phyloP scores from a whole-genome alignment of 2,888 invertebrate genomes.

The Xylota segnis region DNA sequence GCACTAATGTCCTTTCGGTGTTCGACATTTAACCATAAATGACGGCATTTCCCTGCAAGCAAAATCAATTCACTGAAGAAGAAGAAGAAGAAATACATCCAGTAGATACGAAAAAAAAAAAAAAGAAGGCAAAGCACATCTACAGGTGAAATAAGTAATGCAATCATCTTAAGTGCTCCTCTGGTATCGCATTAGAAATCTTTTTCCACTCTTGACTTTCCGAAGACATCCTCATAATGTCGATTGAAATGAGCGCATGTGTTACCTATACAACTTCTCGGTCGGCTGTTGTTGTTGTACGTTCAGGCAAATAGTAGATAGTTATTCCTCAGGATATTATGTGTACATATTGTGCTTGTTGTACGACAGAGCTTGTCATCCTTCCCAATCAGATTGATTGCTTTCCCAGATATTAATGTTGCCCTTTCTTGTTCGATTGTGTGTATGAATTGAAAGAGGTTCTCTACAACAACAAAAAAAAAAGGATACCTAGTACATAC shows the following conservation, averaged over 20 bases:
- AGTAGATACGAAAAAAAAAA: too few species aligned
- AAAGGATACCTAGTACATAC: too few species aligned
- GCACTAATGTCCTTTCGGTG: slow-evolving; percentile 35
- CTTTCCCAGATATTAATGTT: slow-evolving; percentile 45
- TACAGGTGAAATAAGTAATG: slow-evolving; percentile 67
- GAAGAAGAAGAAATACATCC: too few species aligned
- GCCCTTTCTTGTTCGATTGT: slow-evolving; percentile 32
- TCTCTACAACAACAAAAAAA: too few species aligned
- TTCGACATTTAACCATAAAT: slow-evolving; percentile 49
- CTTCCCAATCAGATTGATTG: slow-evolving; percentile 36
- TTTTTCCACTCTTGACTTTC: slow-evolving; percentile 34
- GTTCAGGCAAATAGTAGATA: slow-evolving; percentile 34
- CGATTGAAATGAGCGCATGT: slow-evolving; percentile 13
- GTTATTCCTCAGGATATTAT: slow-evolving; percentile 8
- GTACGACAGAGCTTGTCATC: slow-evolving; percentile 8
- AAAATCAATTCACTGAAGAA: slow-evolving; percentile 35
- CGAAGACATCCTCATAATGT: slow-evolving; percentile 14
- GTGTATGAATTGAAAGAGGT: slow-evolving; percentile 1
- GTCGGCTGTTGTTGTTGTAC: too few species aligned
- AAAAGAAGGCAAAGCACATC: slow-evolving; percentile 5
- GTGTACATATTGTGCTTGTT: not conserved
- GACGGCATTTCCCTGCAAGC: slow-evolving; percentile 13
- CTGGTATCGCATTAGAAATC: slow-evolving; percentile 54
- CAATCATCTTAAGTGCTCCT: slow-evolving; percentile 68
- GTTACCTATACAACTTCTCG: not conserved